Conservation (phyloP, 2,888 invertebrate species). For the Rhogogaster chlorosoma region DNA sequence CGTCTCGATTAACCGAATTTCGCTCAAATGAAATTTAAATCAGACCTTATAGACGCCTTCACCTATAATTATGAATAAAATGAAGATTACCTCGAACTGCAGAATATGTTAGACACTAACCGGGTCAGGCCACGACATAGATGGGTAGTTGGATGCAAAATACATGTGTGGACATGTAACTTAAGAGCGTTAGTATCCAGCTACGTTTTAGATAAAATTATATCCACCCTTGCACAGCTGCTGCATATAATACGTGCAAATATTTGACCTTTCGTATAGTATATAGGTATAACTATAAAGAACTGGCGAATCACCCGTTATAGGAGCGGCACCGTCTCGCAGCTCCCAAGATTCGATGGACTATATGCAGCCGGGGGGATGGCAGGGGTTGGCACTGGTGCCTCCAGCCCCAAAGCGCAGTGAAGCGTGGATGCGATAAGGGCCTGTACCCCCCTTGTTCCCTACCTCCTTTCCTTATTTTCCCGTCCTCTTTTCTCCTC, state of each 20-base stretch:
- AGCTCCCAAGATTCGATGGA: constrained; percentile 15
- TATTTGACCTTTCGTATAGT: not conserved
- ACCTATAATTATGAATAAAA: not conserved
- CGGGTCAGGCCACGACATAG: not conserved
- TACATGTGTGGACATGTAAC: not conserved
- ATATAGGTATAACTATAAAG: not conserved
- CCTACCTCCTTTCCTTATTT: not conserved
- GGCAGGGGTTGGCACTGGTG: constrained; percentile 50
- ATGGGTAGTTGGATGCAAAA: not conserved
- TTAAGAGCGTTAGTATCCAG: not conserved
- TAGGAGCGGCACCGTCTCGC: constrained; percentile 23
- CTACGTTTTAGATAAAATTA: not conserved
- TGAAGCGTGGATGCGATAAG: constrained; percentile 75
- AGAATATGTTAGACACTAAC: not conserved
- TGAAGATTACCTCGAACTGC: not conserved
- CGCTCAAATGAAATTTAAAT: not conserved
- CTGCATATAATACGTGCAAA: not conserved
- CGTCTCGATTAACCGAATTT: constrained; percentile 12
- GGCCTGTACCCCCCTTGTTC: constrained; percentile 61
- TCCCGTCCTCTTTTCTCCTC: constrained; percentile 49
- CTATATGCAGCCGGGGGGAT: constrained; percentile 15
- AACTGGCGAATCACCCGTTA: constrained; percentile 46
- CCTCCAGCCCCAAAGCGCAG: constrained; percentile 72
- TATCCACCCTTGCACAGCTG: not conserved
- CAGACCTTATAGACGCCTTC: not conserved